Percentiles rank a stretch among this genome's conserved stretches.
Evolutionary conservation across 1,140 invertebrate species (phyloP).

Genomic region (Calycopis cecrops): DNA sequence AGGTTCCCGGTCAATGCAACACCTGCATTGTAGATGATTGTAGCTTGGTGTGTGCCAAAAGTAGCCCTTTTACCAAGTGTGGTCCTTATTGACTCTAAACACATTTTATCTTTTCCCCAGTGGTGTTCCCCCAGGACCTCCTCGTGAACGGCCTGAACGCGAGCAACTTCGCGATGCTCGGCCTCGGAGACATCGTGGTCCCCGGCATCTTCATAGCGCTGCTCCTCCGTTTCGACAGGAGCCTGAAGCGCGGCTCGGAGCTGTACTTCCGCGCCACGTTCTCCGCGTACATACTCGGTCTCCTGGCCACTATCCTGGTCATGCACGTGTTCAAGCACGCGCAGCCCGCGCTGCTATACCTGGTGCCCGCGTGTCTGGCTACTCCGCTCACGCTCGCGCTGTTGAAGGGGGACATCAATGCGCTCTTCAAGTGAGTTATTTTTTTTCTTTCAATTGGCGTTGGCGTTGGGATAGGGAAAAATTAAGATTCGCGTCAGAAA

Average conservation of each 20-base stretch:
- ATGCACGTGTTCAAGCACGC: constrained; percentile 99
- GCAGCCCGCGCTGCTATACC: constrained; percentile 97
- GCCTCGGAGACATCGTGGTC: constrained; percentile 98
- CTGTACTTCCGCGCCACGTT: constrained; percentile 97
- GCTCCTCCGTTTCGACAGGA: constrained; percentile 95
- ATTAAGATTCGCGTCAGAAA: no score
- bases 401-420: constrained; percentile 92
- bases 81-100: no score
- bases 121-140: constrained; percentile 99
- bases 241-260: constrained; percentile 89
- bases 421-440: constrained; percentile 91
- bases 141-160: constrained; percentile 93
- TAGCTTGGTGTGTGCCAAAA: no score
- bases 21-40: no score
- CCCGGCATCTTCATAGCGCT: constrained; percentile 99
- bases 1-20: no score
- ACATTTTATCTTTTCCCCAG: constrained; percentile 70
- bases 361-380: constrained; percentile 96
- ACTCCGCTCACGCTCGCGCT: constrained; percentile 91
- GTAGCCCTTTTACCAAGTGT: no score
- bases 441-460: no score
- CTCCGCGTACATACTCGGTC: constrained; percentile 94
- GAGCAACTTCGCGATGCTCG: constrained; percentile 98
- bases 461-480: no score
- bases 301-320: constrained; percentile 95